Conservation (phyloP, 2,888 invertebrate genomes). For the Mactromeris polynyma region DNA sequence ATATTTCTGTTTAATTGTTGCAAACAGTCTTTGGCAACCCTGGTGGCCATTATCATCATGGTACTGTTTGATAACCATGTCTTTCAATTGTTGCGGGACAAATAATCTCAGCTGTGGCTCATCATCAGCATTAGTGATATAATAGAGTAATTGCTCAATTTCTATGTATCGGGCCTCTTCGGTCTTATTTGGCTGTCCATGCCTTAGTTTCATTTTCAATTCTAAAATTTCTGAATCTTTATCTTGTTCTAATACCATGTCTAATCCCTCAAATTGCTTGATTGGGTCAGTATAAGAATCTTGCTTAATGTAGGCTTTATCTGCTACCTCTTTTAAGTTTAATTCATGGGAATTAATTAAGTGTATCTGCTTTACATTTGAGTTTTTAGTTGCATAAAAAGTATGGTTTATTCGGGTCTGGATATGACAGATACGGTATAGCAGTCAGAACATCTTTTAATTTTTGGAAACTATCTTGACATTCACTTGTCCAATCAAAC, state of each 20-base stretch:
- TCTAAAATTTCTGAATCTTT: background rate
- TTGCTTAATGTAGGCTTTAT: background rate
- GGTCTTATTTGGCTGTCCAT: background rate
- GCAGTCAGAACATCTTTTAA: constrained; percentile 55
- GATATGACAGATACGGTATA: constrained; percentile 55
- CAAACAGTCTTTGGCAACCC: constrained; percentile 56
- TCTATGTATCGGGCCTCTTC: background rate
- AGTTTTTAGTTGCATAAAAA: constrained; percentile 23
- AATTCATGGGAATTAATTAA: background rate
- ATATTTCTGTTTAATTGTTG: constrained; percentile 40
- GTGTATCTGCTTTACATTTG: too few species aligned
- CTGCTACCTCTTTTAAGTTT: background rate
- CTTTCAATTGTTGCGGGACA: constrained; percentile 3
- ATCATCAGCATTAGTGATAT: background rate
- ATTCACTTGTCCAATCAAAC: constrained; percentile 41
- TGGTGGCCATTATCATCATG: constrained; percentile 56
- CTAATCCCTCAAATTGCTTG: background rate
- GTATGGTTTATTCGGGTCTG: constrained; percentile 46
- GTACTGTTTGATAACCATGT: constrained; percentile 29
- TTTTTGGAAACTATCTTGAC: constrained; percentile 54
- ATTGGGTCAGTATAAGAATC: background rate
- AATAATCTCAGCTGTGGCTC: background rate
- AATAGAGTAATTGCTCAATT: background rate
- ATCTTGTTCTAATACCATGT: background rate
- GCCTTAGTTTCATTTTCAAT: background rate